Base-by-base conservation (phyloP, 2,797 vertebrate genomes). In the Hylomyscus alleni region DNA sequence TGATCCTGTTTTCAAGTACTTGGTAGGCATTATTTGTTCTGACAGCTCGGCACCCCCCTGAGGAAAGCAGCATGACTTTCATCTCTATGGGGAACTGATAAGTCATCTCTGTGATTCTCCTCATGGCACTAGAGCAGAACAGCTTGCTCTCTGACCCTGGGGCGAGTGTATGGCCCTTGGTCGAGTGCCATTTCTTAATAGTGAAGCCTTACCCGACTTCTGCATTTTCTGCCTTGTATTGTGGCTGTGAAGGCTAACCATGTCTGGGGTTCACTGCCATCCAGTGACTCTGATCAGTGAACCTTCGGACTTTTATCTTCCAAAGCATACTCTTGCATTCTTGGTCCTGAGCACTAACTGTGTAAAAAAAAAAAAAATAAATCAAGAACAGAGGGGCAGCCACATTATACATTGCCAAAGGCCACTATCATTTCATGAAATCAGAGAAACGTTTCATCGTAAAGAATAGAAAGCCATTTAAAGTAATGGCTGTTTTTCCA, bases 341-440 rank as follows among this genome's bases (percentile, higher is more conserved):
- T 19, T 20, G 20, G 54, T 81, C 40, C 37, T 0, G 0, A 52
- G 14, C 1, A 0, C 40, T 12, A 11, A 54, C 81, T 67, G 17
- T 40, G 65, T 60, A 40, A 67, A 72, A 40, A 10, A 10, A 62
- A 93, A 78, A 44, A 26, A 94, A 78, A 44, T 26, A 34, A 90
- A 72, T 0, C 19, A 95, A 81, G 22, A 22, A 60, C 10, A 47
- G 22, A 72, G 34, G 31, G 37, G 14, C 19, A 58, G 56, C 19
- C 31, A 50, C 37, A 87, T 69, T 82, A 47, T 37, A 47, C 65
- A 67, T 58, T 84, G 40, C 26, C 34, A 86, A 40, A 47, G 77
- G 37, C 8, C 37, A 34, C 3, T 15, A 69, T 67, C 84, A 86
- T 87, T 82, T 97, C 56, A n/a, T 92, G 58, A 90, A n/a, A 96